Percentiles rank a stretch among this genome's conserved stretches.
phyloP scores from a whole-genome alignment of 2,888 invertebrate genomes.

The Steinernema hermaphroditum region DNA sequence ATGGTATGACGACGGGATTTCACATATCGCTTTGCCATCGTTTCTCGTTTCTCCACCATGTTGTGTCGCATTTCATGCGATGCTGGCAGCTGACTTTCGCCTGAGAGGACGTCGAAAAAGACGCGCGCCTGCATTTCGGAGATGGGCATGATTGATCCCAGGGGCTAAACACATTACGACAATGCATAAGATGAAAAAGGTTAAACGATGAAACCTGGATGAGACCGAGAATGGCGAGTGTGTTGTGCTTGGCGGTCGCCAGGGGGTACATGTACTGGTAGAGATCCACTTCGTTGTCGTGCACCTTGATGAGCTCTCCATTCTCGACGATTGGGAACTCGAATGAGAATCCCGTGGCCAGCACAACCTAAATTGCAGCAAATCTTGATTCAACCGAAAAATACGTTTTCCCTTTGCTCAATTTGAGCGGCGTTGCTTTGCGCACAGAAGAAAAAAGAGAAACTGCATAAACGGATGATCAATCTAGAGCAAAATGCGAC shows the following conservation, averaged over 20 bases:
- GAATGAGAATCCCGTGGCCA: slow-evolving; percentile 30
- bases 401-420: no score
- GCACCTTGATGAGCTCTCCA: slow-evolving; percentile 22
- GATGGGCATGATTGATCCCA: slow-evolving; percentile 69
- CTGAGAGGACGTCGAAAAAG: slow-evolving; percentile 61
- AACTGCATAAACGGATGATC: no score
- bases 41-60: slow-evolving; percentile 58
- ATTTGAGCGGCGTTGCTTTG: no score
- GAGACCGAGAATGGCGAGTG: slow-evolving; percentile 23
- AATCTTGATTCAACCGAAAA: no score
- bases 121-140: slow-evolving; percentile 68
- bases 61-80: slow-evolving; percentile 67
- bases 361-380: slow-evolving; percentile 1
- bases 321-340: slow-evolving; percentile 5
- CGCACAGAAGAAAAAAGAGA: no score
- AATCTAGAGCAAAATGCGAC: no score
- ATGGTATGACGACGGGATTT: slow-evolving; percentile 67
- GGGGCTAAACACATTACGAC: slow-evolving; percentile 49
- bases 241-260: slow-evolving; percentile 25
- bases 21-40: slow-evolving; percentile 55
- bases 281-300: slow-evolving; percentile 27
- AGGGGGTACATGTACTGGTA: slow-evolving; percentile 30
- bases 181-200: no score
- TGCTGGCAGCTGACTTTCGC: slow-evolving; percentile 62
- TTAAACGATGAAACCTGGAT: slow-evolving; percentile 3